phyloP scores from a whole-genome alignment of 2,113 vertebrate genomes.

The Gallinago undulata region DNA sequence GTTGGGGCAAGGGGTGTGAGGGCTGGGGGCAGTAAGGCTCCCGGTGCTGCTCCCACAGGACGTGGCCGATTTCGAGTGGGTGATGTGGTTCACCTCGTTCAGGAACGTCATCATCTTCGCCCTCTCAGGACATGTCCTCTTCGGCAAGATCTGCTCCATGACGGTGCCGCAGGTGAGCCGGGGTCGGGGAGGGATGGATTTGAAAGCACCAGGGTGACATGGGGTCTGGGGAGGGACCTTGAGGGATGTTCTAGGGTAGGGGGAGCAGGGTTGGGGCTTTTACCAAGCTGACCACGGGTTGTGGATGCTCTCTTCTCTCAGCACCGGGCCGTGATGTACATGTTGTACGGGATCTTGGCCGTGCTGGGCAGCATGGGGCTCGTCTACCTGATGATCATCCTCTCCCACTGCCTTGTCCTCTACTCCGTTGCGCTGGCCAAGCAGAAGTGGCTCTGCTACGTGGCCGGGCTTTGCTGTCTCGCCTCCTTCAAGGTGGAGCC shows the following conservation, averaged over 20 bases:
- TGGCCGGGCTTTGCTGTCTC: slow-evolving; percentile 84
- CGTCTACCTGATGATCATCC: slow-evolving; percentile 85
- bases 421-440: slow-evolving; percentile 87
- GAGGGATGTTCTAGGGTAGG: neutral
- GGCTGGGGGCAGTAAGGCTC: neutral
- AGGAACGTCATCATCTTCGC: slow-evolving; percentile 89
- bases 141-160: slow-evolving; percentile 94
- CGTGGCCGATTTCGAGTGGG: slow-evolving; percentile 90
- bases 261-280: neutral
- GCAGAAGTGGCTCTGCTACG: slow-evolving; percentile 89
- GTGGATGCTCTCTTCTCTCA: slow-evolving; percentile 51
- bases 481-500: slow-evolving; percentile 92
- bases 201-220: neutral
- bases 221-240: neutral
- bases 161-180: slow-evolving; percentile 84
- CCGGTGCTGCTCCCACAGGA: slow-evolving; percentile 76
- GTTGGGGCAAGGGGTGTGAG: neutral
- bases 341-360: slow-evolving; percentile 83
- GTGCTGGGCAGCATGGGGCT: slow-evolving; percentile 90
- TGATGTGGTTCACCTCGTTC: slow-evolving; percentile 97
- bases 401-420: slow-evolving; percentile 89
- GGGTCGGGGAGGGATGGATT: rapidly evolving
- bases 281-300: rapidly evolving
- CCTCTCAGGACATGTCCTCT: slow-evolving; percentile 90
- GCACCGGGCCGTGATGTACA: slow-evolving; percentile 87